These are phyloP conservation scores for Catharus fuscescens DNA, from an alignment of 2,113 vertebrate genomes.

Conservation along the genomic window DNA sequence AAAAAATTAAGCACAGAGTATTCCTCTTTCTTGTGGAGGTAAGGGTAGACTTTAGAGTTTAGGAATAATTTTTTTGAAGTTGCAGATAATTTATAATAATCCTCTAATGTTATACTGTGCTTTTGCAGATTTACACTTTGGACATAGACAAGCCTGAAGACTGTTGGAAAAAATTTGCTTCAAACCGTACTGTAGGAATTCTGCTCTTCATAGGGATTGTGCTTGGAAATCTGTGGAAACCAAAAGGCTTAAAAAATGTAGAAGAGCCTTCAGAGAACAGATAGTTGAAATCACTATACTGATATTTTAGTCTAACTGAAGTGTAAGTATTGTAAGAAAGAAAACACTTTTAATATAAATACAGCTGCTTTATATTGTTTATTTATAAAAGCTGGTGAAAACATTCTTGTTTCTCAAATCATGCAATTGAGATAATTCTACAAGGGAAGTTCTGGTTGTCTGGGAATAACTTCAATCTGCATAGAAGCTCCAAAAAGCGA, in stretches of 20 bases:
- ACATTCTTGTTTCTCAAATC: background rate
- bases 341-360: background rate
- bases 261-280: conserved; percentile 3
- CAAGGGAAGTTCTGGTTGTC: background rate
- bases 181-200: conserved; percentile 89
- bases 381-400: conserved; percentile 1
- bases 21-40: background rate
- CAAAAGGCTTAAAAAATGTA: conserved; percentile 40
- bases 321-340: background rate
- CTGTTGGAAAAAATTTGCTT: conserved; percentile 94
- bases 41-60: background rate
- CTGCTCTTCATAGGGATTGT: conserved; percentile 88
- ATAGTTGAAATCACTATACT: background rate
- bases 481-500: background rate
- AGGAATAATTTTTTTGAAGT: background rate
- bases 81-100: background rate
- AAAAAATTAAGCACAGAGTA: background rate
- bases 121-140: conserved; percentile 85
- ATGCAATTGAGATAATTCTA: background rate
- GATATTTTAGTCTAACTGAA: background rate
- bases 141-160: conserved; percentile 89
- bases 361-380: background rate
- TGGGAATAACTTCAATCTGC: background rate
- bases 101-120: background rate
- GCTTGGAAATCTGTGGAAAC: conserved; percentile 88